These are phyloP conservation scores for Actinostola sp. DNA, from an alignment of 92 coral and sea anemone genomes.

Conservation along the genomic window DNA sequence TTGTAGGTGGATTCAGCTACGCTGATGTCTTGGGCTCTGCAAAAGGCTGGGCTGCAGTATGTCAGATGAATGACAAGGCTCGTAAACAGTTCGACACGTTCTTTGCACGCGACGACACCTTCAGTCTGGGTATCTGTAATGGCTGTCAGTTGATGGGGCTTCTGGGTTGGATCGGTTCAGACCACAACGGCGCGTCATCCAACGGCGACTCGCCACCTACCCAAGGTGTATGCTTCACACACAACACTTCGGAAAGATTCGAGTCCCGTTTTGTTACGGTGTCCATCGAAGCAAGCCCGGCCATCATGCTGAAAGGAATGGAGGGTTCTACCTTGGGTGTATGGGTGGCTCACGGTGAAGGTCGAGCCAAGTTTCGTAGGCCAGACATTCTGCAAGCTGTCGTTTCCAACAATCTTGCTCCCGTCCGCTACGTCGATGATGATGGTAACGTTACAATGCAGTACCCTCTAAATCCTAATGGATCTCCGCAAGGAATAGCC, in stretches of 20 bases:
- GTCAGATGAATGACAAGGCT: constrained; percentile 79
- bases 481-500: constrained; percentile 95
- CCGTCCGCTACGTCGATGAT: constrained; percentile 87
- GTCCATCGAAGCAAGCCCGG: constrained; percentile 81
- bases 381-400: constrained; percentile 67
- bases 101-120: constrained; percentile 84
- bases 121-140: constrained; percentile 96
- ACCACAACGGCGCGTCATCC: constrained; percentile 16
- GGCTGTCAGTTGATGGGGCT: constrained; percentile 97
- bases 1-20: constrained; percentile 97
- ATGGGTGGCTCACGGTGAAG: constrained; percentile 99
- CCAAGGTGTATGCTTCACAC: constrained; percentile 96
- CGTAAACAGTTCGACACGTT: constrained; percentile 82
- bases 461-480: constrained; percentile 97
- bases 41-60: constrained; percentile 99
- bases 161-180: constrained; percentile 92
- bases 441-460: constrained; percentile 82
- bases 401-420: constrained; percentile 70
- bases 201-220: constrained; percentile 12
- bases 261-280: constrained; percentile 98
- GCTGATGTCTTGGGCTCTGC: constrained; percentile 99
- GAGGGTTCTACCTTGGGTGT: constrained; percentile 91
- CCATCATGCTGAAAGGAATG: constrained; percentile 93
- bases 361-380: constrained; percentile 67
- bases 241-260: constrained; percentile 87